Evolutionary conservation across 2,113 vertebrate genomes (phyloP).

Genomic region (Globicephala melas): DNA sequence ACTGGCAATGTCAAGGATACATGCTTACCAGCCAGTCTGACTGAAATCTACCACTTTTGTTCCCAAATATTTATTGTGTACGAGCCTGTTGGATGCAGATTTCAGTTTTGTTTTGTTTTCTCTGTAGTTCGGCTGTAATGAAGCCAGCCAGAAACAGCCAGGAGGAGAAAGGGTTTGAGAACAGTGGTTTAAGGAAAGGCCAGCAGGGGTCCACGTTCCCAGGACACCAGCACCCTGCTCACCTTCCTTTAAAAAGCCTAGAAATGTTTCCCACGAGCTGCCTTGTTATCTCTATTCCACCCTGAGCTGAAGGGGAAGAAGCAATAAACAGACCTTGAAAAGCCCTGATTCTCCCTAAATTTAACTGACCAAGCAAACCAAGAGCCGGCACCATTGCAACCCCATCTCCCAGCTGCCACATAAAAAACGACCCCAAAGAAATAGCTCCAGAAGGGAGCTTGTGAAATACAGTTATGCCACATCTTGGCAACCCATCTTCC

Average conservation of each 20-base stretch:
- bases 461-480: accelerated
- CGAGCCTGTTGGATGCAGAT: background rate
- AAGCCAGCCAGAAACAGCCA: background rate
- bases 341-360: background rate
- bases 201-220: background rate
- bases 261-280: background rate
- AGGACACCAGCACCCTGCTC: background rate
- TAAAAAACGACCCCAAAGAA: background rate
- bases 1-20: background rate
- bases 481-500: background rate
- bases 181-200: too few species aligned
- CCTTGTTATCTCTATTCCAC: background rate
- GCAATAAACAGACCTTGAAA: background rate
- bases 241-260: background rate
- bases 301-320: background rate
- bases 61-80: background rate
- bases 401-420: background rate
- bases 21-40: background rate
- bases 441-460: background rate
- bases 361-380: background rate
- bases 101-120: background rate
- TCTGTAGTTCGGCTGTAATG: background rate
- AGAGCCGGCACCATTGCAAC: background rate
- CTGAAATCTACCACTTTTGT: background rate
- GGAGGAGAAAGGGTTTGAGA: background rate